A percentile compares a stretch with the other conserved stretches of the same genome.
phyloP scores from a whole-genome alignment of 2,888 invertebrate species.

The Rutpela maculata region DNA sequence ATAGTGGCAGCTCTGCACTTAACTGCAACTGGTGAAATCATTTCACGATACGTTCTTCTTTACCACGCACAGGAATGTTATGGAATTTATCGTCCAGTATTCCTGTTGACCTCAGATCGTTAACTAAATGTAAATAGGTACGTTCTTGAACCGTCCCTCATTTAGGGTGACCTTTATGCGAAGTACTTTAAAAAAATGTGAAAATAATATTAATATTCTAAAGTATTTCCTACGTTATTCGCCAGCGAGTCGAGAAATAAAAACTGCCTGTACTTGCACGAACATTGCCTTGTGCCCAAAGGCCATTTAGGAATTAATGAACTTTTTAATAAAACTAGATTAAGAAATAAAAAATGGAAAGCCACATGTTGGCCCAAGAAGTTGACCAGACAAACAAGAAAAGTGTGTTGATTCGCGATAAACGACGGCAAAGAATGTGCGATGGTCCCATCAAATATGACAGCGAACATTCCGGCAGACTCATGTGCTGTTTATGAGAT shows the following conservation, averaged over 20 bases:
- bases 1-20: too few species aligned
- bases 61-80: too few species aligned
- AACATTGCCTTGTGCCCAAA: conserved; percentile 13
- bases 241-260: conserved; percentile 1
- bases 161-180: too few species aligned
- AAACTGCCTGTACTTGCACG: background rate
- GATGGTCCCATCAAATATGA: conserved; percentile 73
- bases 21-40: too few species aligned
- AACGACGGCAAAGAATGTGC: conserved; percentile 69
- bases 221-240: conserved; percentile 5
- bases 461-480: conserved; percentile 72
- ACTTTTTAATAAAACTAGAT: conserved; percentile 41
- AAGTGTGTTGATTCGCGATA: conserved; percentile 65
- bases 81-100: too few species aligned
- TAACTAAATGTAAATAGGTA: too few species aligned
- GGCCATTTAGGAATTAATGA: conserved; percentile 30
- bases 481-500: conserved; percentile 76
- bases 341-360: conserved; percentile 35
- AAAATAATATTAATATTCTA: too few species aligned
- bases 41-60: too few species aligned
- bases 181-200: too few species aligned
- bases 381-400: conserved; percentile 53
- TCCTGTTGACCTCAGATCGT: too few species aligned
- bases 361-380: conserved; percentile 41
- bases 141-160: too few species aligned